Base-by-base conservation (phyloP, 2,888 invertebrate genomes). In the Polylopha cassiicola region DNA sequence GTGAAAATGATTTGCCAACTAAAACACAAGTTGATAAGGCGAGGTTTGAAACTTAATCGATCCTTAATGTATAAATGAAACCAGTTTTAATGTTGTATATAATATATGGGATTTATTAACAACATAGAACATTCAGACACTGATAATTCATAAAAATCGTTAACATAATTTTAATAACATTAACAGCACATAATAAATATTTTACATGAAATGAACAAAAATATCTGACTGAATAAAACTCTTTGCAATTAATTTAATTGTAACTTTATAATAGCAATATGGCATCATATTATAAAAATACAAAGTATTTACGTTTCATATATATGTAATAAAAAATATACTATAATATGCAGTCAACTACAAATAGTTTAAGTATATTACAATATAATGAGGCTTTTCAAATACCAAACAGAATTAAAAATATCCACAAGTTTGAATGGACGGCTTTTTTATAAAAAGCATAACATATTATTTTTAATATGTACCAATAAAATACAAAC, bases 331-430 rank as follows among this genome's bases (percentile, higher is more conserved):
- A 37, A 55, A 56, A 58, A 60, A 45, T 63, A 63, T 61, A 62
- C 38, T 62, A 66, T 65, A 64, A 65, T 46, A 53, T 52, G 61
- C 67, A 66, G 65, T 59, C 29, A 7, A 9, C 13, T n/a, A 9
- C 9, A 16, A 7, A 27, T 45, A 23, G 37, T 42, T 56, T 46
- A 22, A 48, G 44, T 17, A 30, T 45, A 39, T 33, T 46, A 39
- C 24, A 30, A 33, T 33, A 33, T 42, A 46, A 31, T 38, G 22
- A 38, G 15, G 27, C 22, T 16, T 22, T n/a, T n/a, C n/a, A n/a
- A n/a, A n/a, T n/a, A n/a, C n/a, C n/a, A n/a, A n/a, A n/a, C n/a
- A n/a, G n/a, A 26, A 21, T 36, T 28, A 41, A 18, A 31, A 37
- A 22, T 29, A 28, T 39, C n/a, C n/a, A n/a, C n/a, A n/a, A n/a